Conservation (phyloP, 2,797 vertebrate genomes). For the Paramormyrops hopkinsi region DNA sequence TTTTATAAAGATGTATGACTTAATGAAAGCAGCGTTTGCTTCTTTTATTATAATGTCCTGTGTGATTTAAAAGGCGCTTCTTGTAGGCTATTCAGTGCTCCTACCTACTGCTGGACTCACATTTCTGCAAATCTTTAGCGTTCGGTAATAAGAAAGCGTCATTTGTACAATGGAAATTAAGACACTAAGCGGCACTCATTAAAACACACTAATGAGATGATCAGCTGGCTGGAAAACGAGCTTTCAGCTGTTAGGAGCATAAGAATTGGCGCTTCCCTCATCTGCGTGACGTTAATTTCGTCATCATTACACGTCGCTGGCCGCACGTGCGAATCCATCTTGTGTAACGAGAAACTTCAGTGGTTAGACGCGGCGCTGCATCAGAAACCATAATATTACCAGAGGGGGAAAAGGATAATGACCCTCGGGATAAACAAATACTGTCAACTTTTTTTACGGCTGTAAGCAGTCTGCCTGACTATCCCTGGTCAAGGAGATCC, state of each 20-base stretch:
- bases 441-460: neutral
- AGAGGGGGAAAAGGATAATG: neutral
- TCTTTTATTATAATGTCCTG: neutral
- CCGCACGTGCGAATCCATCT: neutral
- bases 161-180: neutral
- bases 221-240: neutral
- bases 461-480: neutral
- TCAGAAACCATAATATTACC: neutral
- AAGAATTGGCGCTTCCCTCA: neutral
- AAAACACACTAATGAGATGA: neutral
- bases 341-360: neutral
- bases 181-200: neutral
- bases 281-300: neutral
- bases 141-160: neutral
- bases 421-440: neutral
- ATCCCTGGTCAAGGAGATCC: neutral
- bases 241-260: neutral
- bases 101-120: neutral
- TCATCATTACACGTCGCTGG: neutral
- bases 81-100: neutral
- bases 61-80: neutral
- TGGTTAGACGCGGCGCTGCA: neutral
- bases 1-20: slow-evolving; percentile 48
- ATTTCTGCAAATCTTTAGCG: neutral
- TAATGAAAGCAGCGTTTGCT: neutral